Evolutionary conservation across 2,113 vertebrate species (phyloP).

Genomic region (Ciconia boyciana): DNA sequence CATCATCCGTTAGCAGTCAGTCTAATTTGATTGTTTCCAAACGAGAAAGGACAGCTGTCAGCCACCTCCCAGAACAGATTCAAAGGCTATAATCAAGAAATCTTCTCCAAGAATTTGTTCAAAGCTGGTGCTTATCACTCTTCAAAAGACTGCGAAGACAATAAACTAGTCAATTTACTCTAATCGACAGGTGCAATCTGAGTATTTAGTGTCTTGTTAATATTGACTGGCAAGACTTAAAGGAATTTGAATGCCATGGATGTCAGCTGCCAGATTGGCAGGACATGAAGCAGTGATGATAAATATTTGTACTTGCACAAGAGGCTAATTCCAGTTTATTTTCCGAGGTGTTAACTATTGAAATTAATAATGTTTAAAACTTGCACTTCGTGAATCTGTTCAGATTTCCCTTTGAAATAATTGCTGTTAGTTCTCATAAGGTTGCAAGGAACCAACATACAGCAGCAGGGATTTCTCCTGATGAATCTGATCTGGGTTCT

Average conservation of each 20-base stretch:
- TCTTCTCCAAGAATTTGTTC: not conserved
- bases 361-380: not conserved
- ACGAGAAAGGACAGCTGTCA: not conserved
- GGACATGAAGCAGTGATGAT: not conserved
- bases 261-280: not conserved
- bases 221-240: conserved; percentile 23
- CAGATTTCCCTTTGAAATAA: not conserved
- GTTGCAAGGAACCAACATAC: not conserved
- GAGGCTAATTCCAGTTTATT: not conserved
- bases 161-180: conserved; percentile 10
- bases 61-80: not conserved
- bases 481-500: not conserved
- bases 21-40: not conserved
- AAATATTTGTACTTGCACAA: not conserved
- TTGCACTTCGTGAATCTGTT: not conserved
- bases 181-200: conserved; percentile 11
- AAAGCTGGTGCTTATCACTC: conserved; percentile 3
- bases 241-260: not conserved
- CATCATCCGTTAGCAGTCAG: not conserved
- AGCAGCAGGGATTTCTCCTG: not conserved
- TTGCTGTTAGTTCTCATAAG: not conserved
- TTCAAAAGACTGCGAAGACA: not conserved
- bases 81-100: not conserved
- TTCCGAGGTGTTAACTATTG: not conserved
- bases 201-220: conserved; percentile 9